Base-by-base conservation (phyloP, 2,888 invertebrate species). In the Hipparchia sbordonii region DNA sequence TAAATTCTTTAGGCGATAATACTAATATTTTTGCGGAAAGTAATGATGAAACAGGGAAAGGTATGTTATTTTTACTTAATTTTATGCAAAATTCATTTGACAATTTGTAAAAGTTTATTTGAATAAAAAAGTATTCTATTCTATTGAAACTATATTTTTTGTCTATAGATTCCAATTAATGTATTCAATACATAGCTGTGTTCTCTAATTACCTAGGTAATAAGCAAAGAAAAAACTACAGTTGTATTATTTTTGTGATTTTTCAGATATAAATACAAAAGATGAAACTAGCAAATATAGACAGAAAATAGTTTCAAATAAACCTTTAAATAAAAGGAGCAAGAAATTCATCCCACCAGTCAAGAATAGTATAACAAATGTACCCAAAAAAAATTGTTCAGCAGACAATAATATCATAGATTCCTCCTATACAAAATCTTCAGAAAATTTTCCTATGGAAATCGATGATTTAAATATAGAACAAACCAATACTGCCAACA, bases 311-410 rank as follows among this genome's bases (percentile, higher is more conserved):
- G 23, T 12, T 33, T 2, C 10, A 3, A 12, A 23, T 48, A 48
- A 48, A 48, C 8, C n/a, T 10, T n/a, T 6, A n/a, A 45, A 8
- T 13, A 66, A 45, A 8, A 85, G 84, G 74, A 54, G 79, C 2
- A 87, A 86, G 72, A 89, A 89, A 75, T 90, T 89, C 67, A 72
- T 84, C 2, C 83, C 87, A 2, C 88, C 90, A 0, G 76, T 79
- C 2, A 89, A 84, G 79, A 74, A 46, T 33, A 46, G n/a, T 2
- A 62, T 59, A 0, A 56, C n/a, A 51, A 56, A 60, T 56, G 7
- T 33, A 45, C 13, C 39, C 13, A 57, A 54, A 5, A 8, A 46
- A 13, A 63, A 59, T 23, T 10, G 33, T 70, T 9, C 62, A 7
- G 51, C 60, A 60, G 46, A 2, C 65, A 73, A 71, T 62, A 8